Evolutionary conservation across 2,888 invertebrate genomes (phyloP).

Genomic region (Venustoraphidia nigricollis): DNA sequence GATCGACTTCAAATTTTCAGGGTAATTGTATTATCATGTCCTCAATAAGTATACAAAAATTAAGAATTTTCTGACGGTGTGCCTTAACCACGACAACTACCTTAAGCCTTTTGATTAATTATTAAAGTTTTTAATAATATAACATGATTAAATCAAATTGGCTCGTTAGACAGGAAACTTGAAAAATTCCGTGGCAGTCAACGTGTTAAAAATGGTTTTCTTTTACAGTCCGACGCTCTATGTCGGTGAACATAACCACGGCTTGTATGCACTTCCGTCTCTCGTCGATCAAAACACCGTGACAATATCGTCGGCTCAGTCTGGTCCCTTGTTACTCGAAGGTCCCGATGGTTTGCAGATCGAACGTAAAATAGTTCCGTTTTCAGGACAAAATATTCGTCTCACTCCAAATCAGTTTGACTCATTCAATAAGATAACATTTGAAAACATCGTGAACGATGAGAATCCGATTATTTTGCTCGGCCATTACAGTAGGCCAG

Average conservation of each 20-base stretch:
- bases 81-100: too few species aligned
- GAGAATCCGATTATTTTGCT: constrained; percentile 27
- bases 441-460: constrained; percentile 21
- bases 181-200: too few species aligned
- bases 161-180: too few species aligned
- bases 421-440: constrained; percentile 6
- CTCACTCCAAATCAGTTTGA: constrained; percentile 1
- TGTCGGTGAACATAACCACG: constrained; percentile 75
- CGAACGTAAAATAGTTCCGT: constrained; percentile 16
- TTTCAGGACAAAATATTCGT: constrained; percentile 8
- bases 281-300: constrained; percentile 82
- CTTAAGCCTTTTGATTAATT: too few species aligned
- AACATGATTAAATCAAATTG: too few species aligned
- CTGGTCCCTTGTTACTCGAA: constrained; percentile 53
- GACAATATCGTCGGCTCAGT: constrained; percentile 58
- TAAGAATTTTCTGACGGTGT: too few species aligned
- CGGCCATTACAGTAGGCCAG: constrained; percentile 60
- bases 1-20: too few species aligned
- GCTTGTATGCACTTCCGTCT: constrained; percentile 84
- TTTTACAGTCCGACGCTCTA: constrained; percentile 73
- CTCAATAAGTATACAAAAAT: too few species aligned
- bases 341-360: constrained; percentile 38
- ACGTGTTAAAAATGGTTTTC: constrained; percentile 2
- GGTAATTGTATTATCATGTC: too few species aligned
- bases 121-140: too few species aligned